Conservation (phyloP, 2,888 invertebrate genomes). For the Lepidonotus clava region DNA sequence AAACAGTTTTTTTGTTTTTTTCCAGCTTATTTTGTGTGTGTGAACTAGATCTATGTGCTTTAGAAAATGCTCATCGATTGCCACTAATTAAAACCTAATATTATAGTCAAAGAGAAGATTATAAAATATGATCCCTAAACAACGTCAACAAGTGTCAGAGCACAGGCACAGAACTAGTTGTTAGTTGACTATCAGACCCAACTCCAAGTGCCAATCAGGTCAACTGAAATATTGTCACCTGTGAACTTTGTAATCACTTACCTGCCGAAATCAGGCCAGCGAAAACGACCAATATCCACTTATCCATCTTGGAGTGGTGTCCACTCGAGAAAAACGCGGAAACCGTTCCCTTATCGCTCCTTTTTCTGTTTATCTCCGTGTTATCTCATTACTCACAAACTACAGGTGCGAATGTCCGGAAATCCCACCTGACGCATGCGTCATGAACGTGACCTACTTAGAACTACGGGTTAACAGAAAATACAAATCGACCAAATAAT, state of each 20-base stretch:
- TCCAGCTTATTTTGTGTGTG: too few relatives aligned
- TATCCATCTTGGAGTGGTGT: background rate
- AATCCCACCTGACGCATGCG: slow-evolving; percentile 50
- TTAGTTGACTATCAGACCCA: too few relatives aligned
- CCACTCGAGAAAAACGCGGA: background rate
- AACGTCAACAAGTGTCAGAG: too few relatives aligned
- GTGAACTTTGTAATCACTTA: background rate
- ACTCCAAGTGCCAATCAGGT: too few relatives aligned
- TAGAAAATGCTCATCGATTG: too few relatives aligned
- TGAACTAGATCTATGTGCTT: too few relatives aligned
- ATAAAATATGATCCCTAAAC: too few relatives aligned
- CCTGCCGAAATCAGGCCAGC: background rate
- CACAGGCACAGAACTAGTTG: too few relatives aligned
- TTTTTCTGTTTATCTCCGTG: background rate
- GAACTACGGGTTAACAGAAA: background rate
- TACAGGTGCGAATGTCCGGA: slow-evolving; percentile 4
- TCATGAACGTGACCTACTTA: background rate
- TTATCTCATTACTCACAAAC: background rate
- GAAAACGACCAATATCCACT: background rate
- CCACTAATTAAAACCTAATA: too few relatives aligned
- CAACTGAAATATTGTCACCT: background rate
- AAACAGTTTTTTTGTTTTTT: too few relatives aligned
- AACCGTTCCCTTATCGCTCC: background rate
- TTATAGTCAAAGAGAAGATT: too few relatives aligned
- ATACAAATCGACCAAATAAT: too few relatives aligned